phyloP scores from a whole-genome alignment of 2,888 invertebrate species.

The Pheosia tremula region DNA sequence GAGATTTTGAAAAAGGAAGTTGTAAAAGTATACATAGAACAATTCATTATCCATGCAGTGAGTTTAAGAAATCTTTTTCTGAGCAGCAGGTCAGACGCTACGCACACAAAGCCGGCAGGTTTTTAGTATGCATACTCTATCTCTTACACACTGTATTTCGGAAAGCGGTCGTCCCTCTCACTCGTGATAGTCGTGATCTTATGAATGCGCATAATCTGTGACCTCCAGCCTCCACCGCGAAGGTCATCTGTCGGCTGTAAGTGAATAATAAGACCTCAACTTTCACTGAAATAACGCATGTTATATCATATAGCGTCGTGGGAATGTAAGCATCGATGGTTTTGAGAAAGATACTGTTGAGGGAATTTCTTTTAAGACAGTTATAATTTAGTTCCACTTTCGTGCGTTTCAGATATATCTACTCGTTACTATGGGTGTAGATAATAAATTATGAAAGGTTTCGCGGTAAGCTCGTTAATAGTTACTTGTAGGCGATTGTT shows the following conservation, averaged over 20 bases:
- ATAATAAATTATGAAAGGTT: too few relatives aligned
- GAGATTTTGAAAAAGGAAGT: too few relatives aligned
- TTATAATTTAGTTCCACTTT: neutral
- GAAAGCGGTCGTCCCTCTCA: neutral
- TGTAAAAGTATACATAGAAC: neutral
- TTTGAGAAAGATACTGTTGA: neutral
- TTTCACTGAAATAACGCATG: neutral
- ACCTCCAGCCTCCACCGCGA: conserved; percentile 4
- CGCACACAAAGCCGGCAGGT: neutral
- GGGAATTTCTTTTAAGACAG: neutral
- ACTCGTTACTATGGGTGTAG: too few relatives aligned
- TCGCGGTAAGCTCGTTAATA: too few relatives aligned
- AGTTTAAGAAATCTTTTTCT: neutral
- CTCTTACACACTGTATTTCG: neutral
- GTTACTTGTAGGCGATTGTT: too few relatives aligned
- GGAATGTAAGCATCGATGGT: neutral
- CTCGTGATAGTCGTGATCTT: neutral
- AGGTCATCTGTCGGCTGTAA: neutral
- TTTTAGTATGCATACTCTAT: neutral
- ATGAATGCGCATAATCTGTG: conserved; percentile 1
- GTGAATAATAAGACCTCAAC: conserved; percentile 2
- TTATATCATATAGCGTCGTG: neutral
- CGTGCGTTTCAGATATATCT: neutral
- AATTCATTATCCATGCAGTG: neutral
- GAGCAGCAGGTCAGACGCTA: conserved; percentile 1